Conservation (phyloP, 2,888 invertebrate genomes). For the Dicranocentrus wangi region DNA sequence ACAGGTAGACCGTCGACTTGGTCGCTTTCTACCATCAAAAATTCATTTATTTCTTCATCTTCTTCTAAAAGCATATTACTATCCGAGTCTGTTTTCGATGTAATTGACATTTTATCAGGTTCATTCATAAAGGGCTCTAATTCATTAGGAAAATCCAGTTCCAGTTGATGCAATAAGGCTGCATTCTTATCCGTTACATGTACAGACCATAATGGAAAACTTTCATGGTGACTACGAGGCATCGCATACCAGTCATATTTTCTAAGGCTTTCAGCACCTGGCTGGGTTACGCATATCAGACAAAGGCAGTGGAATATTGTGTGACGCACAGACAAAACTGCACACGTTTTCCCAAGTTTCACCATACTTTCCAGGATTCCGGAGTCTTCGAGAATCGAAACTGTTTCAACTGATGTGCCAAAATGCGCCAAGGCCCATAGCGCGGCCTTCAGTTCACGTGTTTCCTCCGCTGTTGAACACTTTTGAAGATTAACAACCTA, state of each 20-base stretch:
- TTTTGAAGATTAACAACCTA: constrained; percentile 76
- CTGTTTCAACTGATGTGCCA: constrained; percentile 84
- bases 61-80: constrained; percentile 66
- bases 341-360: constrained; percentile 84
- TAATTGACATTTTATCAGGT: constrained; percentile 66
- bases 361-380: constrained; percentile 77
- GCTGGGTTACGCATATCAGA: constrained; percentile 86
- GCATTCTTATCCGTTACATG: constrained; percentile 28
- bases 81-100: constrained; percentile 64
- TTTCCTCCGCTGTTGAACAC: constrained; percentile 81
- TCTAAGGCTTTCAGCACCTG: constrained; percentile 86
- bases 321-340: constrained; percentile 90
- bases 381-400: constrained; percentile 82
- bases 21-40: constrained; percentile 56
- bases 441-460: constrained; percentile 87
- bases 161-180: constrained; percentile 39
- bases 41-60: constrained; percentile 61
- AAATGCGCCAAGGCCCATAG: constrained; percentile 91
- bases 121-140: constrained; percentile 30
- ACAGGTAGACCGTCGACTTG: constrained; percentile 33
- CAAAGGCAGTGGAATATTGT: constrained; percentile 92
- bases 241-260: constrained; percentile 78
- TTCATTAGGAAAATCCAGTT: constrained; percentile 44
- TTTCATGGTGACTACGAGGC: constrained; percentile 72
- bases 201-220: constrained; percentile 69